These are phyloP conservation scores for Rhinolophus ferrumequinum DNA, from an alignment of 2,113 vertebrate genomes.

Conservation along the genomic window DNA sequence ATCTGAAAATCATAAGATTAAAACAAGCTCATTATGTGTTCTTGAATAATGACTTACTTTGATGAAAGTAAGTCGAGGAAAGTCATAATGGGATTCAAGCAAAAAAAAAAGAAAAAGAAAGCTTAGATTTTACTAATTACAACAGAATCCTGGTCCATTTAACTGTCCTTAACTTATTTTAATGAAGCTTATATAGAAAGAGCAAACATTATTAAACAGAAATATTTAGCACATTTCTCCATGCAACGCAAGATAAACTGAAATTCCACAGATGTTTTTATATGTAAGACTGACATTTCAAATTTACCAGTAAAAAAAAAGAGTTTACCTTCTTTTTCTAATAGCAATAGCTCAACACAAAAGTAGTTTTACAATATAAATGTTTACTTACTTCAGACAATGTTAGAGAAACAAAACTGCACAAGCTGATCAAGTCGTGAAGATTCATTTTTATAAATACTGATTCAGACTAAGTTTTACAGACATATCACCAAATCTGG, in stretches of 20 bases:
- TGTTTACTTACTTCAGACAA: not conserved
- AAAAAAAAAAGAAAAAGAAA: slow-evolving; percentile 64
- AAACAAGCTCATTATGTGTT: slow-evolving; percentile 87
- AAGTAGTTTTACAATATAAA: not conserved
- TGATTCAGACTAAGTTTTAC: not conserved
- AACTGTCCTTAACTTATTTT: slow-evolving; percentile 61
- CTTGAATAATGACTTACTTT: slow-evolving; percentile 85
- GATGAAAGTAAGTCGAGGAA: slow-evolving; percentile 84
- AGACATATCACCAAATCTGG: not conserved
- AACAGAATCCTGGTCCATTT: slow-evolving; percentile 74
- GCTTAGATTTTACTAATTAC: slow-evolving; percentile 82
- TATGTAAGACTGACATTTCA: not conserved
- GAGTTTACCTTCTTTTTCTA: not conserved
- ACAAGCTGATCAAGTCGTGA: not conserved
- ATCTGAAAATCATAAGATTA: slow-evolving; percentile 88
- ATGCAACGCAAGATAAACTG: not conserved
- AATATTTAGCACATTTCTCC: not conserved
- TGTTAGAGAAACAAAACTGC: not conserved
- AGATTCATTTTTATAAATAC: not conserved
- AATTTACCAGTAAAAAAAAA: not conserved
- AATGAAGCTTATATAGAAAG: slow-evolving; percentile 67
- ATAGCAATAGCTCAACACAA: not conserved
- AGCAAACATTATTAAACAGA: slow-evolving; percentile 65
- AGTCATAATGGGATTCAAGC: slow-evolving; percentile 73
- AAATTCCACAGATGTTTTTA: not conserved